phyloP scores from a whole-genome alignment of 1,140 invertebrate genomes.

The Drosophila sulfurigaster region DNA sequence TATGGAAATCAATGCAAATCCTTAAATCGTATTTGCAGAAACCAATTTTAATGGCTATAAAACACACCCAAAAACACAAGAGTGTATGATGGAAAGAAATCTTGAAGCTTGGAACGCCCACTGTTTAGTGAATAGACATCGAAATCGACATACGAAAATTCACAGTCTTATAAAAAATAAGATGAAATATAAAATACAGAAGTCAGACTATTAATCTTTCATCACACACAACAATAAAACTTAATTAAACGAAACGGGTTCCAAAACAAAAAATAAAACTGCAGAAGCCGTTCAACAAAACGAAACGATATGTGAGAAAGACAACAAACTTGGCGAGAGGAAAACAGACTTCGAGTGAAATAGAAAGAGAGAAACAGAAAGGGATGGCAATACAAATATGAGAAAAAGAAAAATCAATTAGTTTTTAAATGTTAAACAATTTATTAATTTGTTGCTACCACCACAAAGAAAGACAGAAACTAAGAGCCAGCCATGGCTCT shows the following conservation, averaged over 20 bases:
- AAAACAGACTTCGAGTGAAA: background rate
- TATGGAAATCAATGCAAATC: constrained; percentile 45
- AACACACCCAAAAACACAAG: constrained; percentile 55
- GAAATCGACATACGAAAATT: constrained; percentile 57
- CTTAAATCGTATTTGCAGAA: constrained; percentile 45
- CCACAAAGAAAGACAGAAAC: constrained; percentile 32
- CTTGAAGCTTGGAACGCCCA: constrained; percentile 59
- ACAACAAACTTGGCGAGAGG: constrained; percentile 16
- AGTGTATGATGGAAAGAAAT: constrained; percentile 11
- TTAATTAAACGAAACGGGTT: constrained; percentile 71
- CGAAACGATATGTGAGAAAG: constrained; percentile 34
- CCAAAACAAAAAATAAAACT: constrained; percentile 27
- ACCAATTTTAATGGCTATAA: constrained; percentile 2
- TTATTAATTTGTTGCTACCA: constrained; percentile 81
- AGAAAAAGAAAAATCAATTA: constrained; percentile 73
- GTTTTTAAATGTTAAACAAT: constrained; percentile 84
- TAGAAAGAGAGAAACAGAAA: background rate
- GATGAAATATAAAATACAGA: constrained; percentile 72
- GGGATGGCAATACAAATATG: constrained; percentile 26
- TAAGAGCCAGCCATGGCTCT: constrained; percentile 11
- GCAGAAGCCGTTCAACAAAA: constrained; percentile 43
- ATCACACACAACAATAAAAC: constrained; percentile 78
- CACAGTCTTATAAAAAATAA: constrained; percentile 65
- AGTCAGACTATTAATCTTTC: constrained; percentile 81
- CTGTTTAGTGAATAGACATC: constrained; percentile 63